Evolutionary conservation across 2,888 invertebrate genomes (phyloP).

Genomic region (Scotopteryx bipunctaria): DNA sequence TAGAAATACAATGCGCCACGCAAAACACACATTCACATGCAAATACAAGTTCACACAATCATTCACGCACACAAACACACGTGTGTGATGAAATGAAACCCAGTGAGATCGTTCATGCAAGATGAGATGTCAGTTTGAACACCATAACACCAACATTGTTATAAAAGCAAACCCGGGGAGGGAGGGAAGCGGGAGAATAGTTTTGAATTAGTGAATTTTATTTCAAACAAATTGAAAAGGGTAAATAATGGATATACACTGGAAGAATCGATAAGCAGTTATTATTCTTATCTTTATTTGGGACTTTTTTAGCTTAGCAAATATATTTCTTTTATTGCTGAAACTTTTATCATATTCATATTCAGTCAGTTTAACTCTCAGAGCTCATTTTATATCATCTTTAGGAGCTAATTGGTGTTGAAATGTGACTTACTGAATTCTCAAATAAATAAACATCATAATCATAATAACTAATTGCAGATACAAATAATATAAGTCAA

Average conservation of each 20-base stretch:
- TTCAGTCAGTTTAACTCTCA: too few relatives aligned
- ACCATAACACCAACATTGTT: conserved; percentile 69
- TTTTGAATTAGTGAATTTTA: conserved; percentile 42
- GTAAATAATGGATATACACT: too few relatives aligned
- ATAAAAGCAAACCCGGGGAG: conserved; percentile 70
- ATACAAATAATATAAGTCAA: conserved; percentile 3
- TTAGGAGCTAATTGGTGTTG: background rate
- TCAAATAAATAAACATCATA: conserved; percentile 15
- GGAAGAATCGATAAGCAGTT: too few relatives aligned
- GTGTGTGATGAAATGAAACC: conserved; percentile 53
- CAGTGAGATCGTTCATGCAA: conserved; percentile 61
- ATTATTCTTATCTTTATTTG: too few relatives aligned
- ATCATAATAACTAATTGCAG: background rate
- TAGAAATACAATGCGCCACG: conserved; percentile 37
- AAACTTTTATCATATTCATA: too few relatives aligned
- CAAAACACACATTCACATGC: conserved; percentile 14
- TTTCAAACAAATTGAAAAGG: background rate
- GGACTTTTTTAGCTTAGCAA: too few relatives aligned
- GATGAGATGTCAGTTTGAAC: conserved; percentile 58
- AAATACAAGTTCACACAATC: conserved; percentile 24
- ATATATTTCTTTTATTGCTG: too few relatives aligned
- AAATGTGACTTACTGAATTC: conserved; percentile 14
- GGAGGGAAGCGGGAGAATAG: conserved; percentile 56
- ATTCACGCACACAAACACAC: conserved; percentile 14
- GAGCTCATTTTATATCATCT: too few relatives aligned